A percentile compares a stretch with the other conserved stretches of the same genome.
phyloP scores from a whole-genome alignment of 2,113 vertebrate species.

The Cynocephalus volans region DNA sequence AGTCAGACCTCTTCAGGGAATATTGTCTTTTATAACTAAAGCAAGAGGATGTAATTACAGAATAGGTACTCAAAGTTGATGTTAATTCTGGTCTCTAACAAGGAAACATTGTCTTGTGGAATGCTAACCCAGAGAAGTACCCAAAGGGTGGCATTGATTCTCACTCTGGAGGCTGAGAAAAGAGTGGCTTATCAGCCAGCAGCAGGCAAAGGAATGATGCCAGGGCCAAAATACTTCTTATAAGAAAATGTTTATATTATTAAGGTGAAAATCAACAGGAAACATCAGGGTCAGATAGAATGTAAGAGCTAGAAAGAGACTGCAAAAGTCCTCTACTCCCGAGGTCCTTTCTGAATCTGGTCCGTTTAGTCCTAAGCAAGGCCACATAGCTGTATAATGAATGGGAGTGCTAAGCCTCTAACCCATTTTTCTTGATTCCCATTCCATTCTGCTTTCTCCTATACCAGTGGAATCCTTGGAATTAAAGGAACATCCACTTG shows the following conservation, averaged over 20 bases:
- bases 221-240: background rate
- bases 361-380: background rate
- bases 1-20: background rate
- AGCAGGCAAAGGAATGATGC: background rate
- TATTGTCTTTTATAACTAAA: slow-evolving; percentile 45
- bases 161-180: background rate
- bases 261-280: slow-evolving; percentile 7
- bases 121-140: background rate
- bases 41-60: background rate
- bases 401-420: background rate
- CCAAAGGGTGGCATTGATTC: background rate
- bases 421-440: background rate
- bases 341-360: background rate
- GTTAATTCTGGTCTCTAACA: background rate
- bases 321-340: background rate
- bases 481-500: background rate
- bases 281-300: background rate
- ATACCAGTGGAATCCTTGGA: background rate
- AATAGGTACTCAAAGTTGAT: slow-evolving; percentile 46
- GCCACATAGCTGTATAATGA: background rate
- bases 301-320: background rate
- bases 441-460: background rate
- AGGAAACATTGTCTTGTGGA: background rate
- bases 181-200: background rate
- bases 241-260: slow-evolving; percentile 6